A percentile compares a stretch with the other conserved stretches of the same genome.
Conservation (phyloP, 2,888 invertebrate genomes). For the Lepidocyrtoides sp. region DNA sequence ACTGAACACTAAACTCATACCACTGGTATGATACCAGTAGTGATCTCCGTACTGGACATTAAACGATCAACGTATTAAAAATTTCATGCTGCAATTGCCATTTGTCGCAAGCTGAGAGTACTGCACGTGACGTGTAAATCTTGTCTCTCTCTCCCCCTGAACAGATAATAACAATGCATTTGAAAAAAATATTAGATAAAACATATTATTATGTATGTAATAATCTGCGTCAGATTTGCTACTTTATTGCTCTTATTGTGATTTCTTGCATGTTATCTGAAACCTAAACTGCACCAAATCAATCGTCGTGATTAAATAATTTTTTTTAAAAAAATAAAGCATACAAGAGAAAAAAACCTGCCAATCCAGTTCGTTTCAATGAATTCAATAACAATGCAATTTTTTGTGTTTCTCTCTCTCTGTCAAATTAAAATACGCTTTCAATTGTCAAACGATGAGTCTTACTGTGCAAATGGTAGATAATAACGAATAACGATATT, state of each 20-base stretch:
- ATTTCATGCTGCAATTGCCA: too few relatives aligned
- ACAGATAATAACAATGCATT: too few relatives aligned
- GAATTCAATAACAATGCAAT: neutral
- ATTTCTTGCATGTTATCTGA: neutral
- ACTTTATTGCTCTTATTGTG: neutral
- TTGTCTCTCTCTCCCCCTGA: too few relatives aligned
- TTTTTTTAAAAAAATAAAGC: neutral
- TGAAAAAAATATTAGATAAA: too few relatives aligned
- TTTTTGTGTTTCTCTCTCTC: neutral
- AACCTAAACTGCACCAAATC: neutral
- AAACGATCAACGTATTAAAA: too few relatives aligned
- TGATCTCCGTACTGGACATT: too few relatives aligned
- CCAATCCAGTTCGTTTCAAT: conserved; percentile 44
- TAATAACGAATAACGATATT: neutral
- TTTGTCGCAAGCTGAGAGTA: too few relatives aligned
- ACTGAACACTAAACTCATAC: too few relatives aligned
- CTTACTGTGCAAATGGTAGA: neutral
- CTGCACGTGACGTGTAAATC: too few relatives aligned
- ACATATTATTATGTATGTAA: too few relatives aligned
- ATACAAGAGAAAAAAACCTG: conserved; percentile 33
- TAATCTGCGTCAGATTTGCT: neutral
- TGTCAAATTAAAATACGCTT: conserved; percentile 23
- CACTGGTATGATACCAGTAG: too few relatives aligned
- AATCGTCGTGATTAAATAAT: neutral
- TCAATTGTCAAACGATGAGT: conserved; percentile 17